These are phyloP conservation scores for Echinometra lucunter DNA, from an alignment of 53 echinoderm and acorn worm genomes.

Conservation along the genomic window DNA sequence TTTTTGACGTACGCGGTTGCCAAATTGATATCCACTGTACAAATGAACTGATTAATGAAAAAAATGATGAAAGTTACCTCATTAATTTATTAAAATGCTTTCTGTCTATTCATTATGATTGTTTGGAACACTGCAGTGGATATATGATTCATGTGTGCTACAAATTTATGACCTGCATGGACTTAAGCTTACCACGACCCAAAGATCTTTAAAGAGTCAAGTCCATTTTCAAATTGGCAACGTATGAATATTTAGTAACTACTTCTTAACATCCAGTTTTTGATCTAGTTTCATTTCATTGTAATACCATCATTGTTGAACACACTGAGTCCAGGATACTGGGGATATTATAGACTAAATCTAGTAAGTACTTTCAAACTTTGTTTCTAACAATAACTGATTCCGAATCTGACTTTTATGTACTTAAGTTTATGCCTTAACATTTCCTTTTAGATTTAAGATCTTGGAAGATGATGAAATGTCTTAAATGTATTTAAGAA, in stretches of 20 bases:
- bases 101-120: not conserved
- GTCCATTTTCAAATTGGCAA: not conserved
- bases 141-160: not conserved
- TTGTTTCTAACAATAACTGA: too few species aligned
- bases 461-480: too few species aligned
- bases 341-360: not conserved
- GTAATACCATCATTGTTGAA: not conserved
- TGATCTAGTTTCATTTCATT: not conserved
- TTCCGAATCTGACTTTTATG: too few species aligned
- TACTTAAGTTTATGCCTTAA: too few species aligned
- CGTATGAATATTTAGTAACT: not conserved
- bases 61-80: not conserved
- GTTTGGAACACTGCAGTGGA: not conserved
- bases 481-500: too few species aligned
- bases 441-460: too few species aligned
- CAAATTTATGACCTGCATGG: not conserved
- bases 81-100: not conserved
- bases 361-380: not conserved
- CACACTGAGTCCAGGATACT: not conserved
- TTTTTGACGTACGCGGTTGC: not conserved
- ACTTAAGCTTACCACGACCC: not conserved
- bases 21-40: not conserved
- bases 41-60: not conserved
- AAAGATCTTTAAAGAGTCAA: not conserved
- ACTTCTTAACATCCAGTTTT: not conserved